These are phyloP conservation scores for Lampris megalopsis DNA, from an alignment of 2,113 vertebrate genomes.

Conservation along the genomic window DNA sequence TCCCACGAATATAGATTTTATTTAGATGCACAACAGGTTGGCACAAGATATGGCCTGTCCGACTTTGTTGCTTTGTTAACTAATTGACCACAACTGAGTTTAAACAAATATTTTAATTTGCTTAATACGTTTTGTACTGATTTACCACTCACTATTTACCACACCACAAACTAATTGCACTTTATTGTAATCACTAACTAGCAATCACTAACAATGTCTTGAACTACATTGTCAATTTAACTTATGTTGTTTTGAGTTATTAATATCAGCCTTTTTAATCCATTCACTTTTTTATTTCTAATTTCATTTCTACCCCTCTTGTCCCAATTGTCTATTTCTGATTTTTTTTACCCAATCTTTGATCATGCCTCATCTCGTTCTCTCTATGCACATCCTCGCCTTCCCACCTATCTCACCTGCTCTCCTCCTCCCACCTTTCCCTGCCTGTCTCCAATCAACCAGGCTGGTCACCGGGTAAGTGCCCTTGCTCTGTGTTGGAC, in stretches of 20 bases:
- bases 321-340: constrained; percentile 76
- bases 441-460: constrained; percentile 91
- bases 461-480: constrained; percentile 99
- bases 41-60: background rate
- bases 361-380: constrained; percentile 87
- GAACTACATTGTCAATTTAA: constrained; percentile 41
- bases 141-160: background rate
- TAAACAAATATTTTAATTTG: constrained; percentile 25
- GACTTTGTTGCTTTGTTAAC: background rate
- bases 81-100: background rate
- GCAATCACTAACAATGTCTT: constrained; percentile 52
- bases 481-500: constrained; percentile 71
- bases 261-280: constrained; percentile 59
- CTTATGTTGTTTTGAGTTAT: constrained; percentile 56
- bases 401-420: constrained; percentile 49
- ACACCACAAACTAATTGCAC: background rate
- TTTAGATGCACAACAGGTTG: background rate
- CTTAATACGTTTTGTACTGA: constrained; percentile 32
- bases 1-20: too few species aligned
- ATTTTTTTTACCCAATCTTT: constrained; percentile 85
- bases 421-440: constrained; percentile 69
- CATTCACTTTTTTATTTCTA: constrained; percentile 80
- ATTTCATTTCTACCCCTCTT: constrained; percentile 80
- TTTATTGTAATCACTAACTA: constrained; percentile 59
- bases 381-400: constrained; percentile 73